Base-by-base conservation (phyloP, 1,140 invertebrate genomes). In the Oedothorax gibbosus region DNA sequence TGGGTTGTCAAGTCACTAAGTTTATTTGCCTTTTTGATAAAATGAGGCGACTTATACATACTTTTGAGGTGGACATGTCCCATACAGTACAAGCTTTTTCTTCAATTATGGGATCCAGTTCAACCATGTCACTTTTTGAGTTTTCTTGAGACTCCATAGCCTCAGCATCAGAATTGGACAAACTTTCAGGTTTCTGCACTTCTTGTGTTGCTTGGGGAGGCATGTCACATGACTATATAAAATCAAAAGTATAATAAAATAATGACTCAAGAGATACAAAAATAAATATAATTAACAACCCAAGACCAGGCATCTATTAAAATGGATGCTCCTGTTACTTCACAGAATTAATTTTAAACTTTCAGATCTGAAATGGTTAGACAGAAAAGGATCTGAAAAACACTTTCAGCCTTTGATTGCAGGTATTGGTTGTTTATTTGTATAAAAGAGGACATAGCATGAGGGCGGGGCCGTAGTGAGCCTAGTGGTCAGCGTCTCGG, bases 51-150 rank as follows among this genome's bases (percentile, higher is more conserved):
- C 54, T n/a, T 21, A 21, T 15, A 71, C 35, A 50, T 60, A 82
- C 80, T 60, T 72, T 62, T 7, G 18, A 53, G 15, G 69, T 60
- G 62, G 80, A 62, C 80, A 82, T 82, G 15, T 82, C 80, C 80
- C 68, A 82, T n/a, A 82, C 54, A 18, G 57, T 54, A 64, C 80
- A 82, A 4, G 80, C 80, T n/a, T 73, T 21, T 53, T 82, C 80
- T 82, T 82, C 80, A 73, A 82, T 72, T 53, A 64, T 64, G 7
- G 69, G 49, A 53, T 82, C 80, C 18, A 82, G 65, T 64, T 82
- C 80, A 57, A 82, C 50, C 7, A 82, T 82, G 10, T 72, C 80
- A 11, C 7, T 69, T 79, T 79, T 56, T 18, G 10, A n/a, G 21
- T 50, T 51, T 7, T 64, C 15, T 14, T 15, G 0, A 53, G 72